Evolutionary conservation across 2,888 invertebrate species (phyloP).

Genomic region (Ceriagrion tenellum): DNA sequence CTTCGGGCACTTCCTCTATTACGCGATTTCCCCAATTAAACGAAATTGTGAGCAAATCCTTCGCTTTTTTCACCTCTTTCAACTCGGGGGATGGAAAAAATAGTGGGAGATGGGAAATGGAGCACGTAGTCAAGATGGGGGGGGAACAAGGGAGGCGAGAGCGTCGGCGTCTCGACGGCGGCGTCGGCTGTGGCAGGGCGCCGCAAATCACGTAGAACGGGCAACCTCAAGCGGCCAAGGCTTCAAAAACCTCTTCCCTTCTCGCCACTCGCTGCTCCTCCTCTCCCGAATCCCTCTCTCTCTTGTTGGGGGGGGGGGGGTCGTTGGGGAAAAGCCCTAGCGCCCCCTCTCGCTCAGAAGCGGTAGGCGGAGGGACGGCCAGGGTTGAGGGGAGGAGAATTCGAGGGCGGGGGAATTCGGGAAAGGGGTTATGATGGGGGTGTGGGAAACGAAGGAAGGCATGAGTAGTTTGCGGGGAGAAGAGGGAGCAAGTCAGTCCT

Average conservation of each 20-base stretch:
- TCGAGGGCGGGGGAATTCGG: neutral
- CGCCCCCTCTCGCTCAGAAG: too few species aligned
- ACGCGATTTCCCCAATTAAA: neutral
- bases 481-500: constrained; percentile 10
- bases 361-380: too few species aligned
- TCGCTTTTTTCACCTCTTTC: neutral
- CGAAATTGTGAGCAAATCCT: neutral
- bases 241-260: constrained; percentile 6
- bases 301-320: too few species aligned
- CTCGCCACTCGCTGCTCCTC: neutral
- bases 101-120: neutral
- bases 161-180: neutral
- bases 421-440: too few species aligned
- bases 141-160: neutral
- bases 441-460: neutral
- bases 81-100: neutral
- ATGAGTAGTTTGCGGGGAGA: neutral
- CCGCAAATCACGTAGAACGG: constrained; percentile 38
- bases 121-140: neutral
- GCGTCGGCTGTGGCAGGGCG: neutral
- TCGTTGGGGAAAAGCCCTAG: neutral
- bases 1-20: too few species aligned
- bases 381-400: too few species aligned
- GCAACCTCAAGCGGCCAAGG: constrained; percentile 12
- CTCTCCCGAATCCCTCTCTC: neutral